Evolutionary conservation across 2,113 vertebrate species (phyloP), one percentile per base, ranked within the genome.

Genomic region (Oncorhynchus gorbuscha): DNA sequence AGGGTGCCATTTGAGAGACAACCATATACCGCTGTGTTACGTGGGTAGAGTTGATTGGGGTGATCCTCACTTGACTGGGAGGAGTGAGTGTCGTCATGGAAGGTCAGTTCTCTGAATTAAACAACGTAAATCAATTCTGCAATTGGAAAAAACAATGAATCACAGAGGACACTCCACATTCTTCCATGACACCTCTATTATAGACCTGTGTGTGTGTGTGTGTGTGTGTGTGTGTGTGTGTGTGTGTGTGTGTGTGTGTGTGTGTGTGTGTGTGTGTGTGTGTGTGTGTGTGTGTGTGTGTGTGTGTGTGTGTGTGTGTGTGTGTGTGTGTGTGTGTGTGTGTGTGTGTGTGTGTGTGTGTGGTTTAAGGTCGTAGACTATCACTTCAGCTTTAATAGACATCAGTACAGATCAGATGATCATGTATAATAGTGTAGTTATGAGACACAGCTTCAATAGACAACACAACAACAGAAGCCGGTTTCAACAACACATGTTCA

Each of bases 101-200:
- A 91, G 83, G 69, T 78, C 24, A 74, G 48, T 69, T 78, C 62
- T 39, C 72, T 79, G 35, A 83, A 72, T 12, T 69, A 67, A 84
- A 84, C 67, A 48, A 66, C 73, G 71, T 26, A 74, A 79, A 83
- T 73, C 72, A 65, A 75, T 48, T 45, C 35, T 5, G 58, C 24
- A 61, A 79, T 35, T 64, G 75, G 66, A 73, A 79, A 75, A 74
- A 67, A 70, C 75, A 73, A 89, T 88, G 83, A 48, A 80, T 85
- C 81, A 82, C 2, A 48, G 32, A 64, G 67, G 5, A 81, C 72
- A 72, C 48, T 30, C n/a, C 1, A 61, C 75, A 85, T 87, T 89
- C 77, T 81, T 79, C 22, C 69, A 72, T 79, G 76, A 76, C 51
- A 71, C 3, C 22, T 61, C 78, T 26, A 78, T 79, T 81, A 76